Evolutionary conservation across 2,113 vertebrate species (phyloP), one percentile per base, ranked within the genome.

Genomic region (Trichomycterus rosablanca): DNA sequence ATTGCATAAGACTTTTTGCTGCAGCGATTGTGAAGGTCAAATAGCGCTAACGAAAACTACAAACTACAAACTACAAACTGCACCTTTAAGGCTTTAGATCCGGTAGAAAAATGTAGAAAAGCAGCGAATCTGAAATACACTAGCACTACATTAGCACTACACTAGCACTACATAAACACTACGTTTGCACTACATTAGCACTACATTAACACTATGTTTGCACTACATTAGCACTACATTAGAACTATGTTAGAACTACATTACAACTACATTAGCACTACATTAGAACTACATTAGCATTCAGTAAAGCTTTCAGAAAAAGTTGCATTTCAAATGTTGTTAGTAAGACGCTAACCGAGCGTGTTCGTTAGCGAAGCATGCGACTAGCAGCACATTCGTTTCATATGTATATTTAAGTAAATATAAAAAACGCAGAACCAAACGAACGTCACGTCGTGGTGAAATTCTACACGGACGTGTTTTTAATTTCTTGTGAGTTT

Each of bases 1-100:
- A n/a, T n/a, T n/a, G n/a, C n/a, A n/a, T n/a, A n/a, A n/a, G n/a
- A n/a, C n/a, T n/a, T n/a, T n/a, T n/a, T n/a, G n/a, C n/a, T n/a
- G n/a, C n/a, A n/a, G n/a, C n/a, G n/a, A n/a, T n/a, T n/a, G n/a
- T n/a, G n/a, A n/a, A n/a, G n/a, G n/a, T n/a, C n/a, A n/a, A n/a
- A n/a, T n/a, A n/a, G n/a, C n/a, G n/a, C n/a, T n/a, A n/a, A n/a
- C n/a, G n/a, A n/a, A n/a, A n/a, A n/a, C n/a, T n/a, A n/a, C n/a
- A n/a, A n/a, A n/a, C n/a, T 42, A 56, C 23, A 56, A 56, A 56
- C 53, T 56, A 56, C 53, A 56, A 40, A 56, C 35, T 42, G 53
- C 37, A 56, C 35, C 53, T 56, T 42, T 56, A 56, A 56, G 14
- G 52, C 52, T 35, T 54, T 3, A 4, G 15, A 1, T 39, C 12